Conservation (phyloP, 2,113 vertebrate species). For the Heterotilapia buettikoferi region DNA sequence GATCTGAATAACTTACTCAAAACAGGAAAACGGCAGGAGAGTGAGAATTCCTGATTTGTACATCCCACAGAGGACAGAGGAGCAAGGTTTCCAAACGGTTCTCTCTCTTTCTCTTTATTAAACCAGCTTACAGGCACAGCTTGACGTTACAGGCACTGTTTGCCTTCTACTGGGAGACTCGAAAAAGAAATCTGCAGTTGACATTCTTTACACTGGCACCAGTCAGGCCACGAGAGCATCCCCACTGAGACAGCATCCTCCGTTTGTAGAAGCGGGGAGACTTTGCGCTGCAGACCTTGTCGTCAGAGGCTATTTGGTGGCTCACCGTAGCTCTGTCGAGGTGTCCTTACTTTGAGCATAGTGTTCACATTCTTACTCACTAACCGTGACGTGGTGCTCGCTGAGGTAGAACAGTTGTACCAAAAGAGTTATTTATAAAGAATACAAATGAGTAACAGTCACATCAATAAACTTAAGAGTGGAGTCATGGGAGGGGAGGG, state of each 20-base stretch:
- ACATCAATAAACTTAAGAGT: slow-evolving; percentile 67
- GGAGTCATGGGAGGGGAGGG: slow-evolving; percentile 32
- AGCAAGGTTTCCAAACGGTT: slow-evolving; percentile 57
- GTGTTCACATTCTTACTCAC: slow-evolving; percentile 59
- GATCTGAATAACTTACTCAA: slow-evolving; percentile 68
- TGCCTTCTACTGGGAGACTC: slow-evolving; percentile 69
- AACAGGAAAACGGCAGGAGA: slow-evolving; percentile 70
- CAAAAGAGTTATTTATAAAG: slow-evolving; percentile 65
- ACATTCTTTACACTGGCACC: slow-evolving; percentile 77
- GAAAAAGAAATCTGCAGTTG: slow-evolving; percentile 57
- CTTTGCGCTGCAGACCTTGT: slow-evolving; percentile 17
- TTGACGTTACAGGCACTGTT: slow-evolving; percentile 75
- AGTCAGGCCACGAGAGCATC: slow-evolving; percentile 51
- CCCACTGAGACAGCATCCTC: slow-evolving; percentile 43
- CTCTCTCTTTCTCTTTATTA: slow-evolving; percentile 45
- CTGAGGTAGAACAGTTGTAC: slow-evolving; percentile 82
- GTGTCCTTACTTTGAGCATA: slow-evolving; percentile 39
- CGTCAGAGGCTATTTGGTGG: slow-evolving; percentile 33
- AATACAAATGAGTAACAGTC: slow-evolving; percentile 76
- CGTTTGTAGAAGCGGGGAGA: slow-evolving; percentile 23
- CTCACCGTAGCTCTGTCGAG: slow-evolving; percentile 40
- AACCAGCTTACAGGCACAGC: slow-evolving; percentile 74
- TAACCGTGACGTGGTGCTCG: slow-evolving; percentile 62
- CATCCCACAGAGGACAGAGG: slow-evolving; percentile 65
- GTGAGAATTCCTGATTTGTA: slow-evolving; percentile 67